phyloP scores from a whole-genome alignment of 2,888 invertebrate genomes.

The Rhabditoides inermis region DNA sequence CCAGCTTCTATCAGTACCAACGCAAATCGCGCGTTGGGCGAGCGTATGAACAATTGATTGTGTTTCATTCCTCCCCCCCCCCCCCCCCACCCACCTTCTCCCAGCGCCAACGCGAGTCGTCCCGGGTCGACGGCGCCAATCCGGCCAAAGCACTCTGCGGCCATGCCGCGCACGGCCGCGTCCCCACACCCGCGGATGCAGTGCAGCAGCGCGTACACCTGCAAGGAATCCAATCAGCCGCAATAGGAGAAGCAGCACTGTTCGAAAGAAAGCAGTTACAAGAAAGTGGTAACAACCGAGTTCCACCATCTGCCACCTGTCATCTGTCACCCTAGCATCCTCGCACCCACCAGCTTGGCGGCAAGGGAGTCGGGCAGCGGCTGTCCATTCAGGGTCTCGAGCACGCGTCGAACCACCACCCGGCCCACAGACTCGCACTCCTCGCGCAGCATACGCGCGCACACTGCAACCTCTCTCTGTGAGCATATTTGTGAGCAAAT shows the following conservation, averaged over 20 bases:
- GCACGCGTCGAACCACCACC: constrained; percentile 7
- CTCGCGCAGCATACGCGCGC: constrained; percentile 4
- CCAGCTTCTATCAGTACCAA: no score
- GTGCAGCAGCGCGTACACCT: constrained; percentile 7
- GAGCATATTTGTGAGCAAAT: no score
- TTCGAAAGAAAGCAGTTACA: no score
- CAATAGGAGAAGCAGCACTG: no score
- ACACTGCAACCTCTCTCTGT: constrained; percentile 5
- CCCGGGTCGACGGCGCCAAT: constrained; percentile 9
- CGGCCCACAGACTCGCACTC: constrained; percentile 7
- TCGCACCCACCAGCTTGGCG: constrained; percentile 2
- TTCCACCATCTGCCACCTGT: no score
- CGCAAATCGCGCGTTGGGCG: no score
- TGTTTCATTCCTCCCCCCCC: constrained; percentile 1
- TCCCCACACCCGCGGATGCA: constrained; percentile 6
- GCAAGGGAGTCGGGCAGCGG: constrained; percentile 3
- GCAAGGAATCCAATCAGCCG: background rate
- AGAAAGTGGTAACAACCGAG: no score
- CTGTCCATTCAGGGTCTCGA: background rate
- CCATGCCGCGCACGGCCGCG: constrained; percentile 1
- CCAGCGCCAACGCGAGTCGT: constrained; percentile 5
- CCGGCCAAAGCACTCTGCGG: constrained; percentile 5
- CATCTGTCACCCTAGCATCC: background rate
- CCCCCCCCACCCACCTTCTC: background rate
- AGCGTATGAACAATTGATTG: no score